Base-by-base conservation (phyloP, 2,113 vertebrate genomes). In the Gulo gulo region DNA sequence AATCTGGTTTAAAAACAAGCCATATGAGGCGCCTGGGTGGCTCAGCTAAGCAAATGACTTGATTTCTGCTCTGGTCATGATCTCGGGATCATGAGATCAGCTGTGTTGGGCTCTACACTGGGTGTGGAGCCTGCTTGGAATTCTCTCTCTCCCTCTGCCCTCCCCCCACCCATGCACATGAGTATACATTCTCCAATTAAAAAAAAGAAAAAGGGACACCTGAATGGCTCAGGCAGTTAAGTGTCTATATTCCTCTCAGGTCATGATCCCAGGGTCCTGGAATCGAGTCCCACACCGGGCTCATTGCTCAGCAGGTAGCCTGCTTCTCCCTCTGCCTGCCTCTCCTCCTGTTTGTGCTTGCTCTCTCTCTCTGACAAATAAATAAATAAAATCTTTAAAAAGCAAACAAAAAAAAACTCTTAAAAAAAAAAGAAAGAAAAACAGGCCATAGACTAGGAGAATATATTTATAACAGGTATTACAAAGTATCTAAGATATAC, bases 381-480 rank as follows among this genome's bases (percentile, higher is more conserved):
- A 67, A 67, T 67, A 67, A 67, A 67, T 67, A n/a, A 67, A n/a
- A 34, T 18, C 29, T 69, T 67, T 67, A 67, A 67, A 67, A 67
- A 34, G 31, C 14, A 67, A n/a, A n/a, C 65, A 7, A 67, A 61
- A 61, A 4, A 4, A 15, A 15, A 4, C 59, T 63, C 29, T 63
- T 63, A 6, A 63, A 34, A 67, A 67, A 67, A 67, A 12, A 15
- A 16, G 4, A 16, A 52, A 39, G 36, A 80, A 92, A 81, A 78
- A 90, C 42, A 86, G 78, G 36, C 13, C 50, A 90, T 18, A 63
- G 59, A 61, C 13, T 47, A 71, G 15, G 50, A 73, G n/a, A 92
- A 94, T 39, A 39, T 90, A 80, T 59, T 88, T 89, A 36, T 95
- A 96, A 83, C 16, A 88, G 78, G 23, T 79, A 65, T 80, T 92